Percentiles rank a stretch among this genome's conserved stretches.
Evolutionary conservation across 1,140 invertebrate genomes (phyloP).

Genomic region (Brachionus plicatilis): DNA sequence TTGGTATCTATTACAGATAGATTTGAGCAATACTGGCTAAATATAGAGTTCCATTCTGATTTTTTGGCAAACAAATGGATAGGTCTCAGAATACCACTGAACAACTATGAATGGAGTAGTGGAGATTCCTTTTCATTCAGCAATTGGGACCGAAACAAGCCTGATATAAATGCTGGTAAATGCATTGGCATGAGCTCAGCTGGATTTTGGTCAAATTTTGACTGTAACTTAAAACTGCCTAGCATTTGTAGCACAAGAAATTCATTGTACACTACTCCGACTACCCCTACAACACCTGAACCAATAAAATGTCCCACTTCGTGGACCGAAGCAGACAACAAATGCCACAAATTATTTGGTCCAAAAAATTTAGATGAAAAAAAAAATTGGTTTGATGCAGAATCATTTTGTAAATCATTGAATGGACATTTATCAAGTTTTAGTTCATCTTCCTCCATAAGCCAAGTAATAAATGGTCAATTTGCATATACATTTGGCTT

Average conservation of each 20-base stretch:
- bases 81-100: neutral
- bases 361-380: neutral
- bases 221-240: neutral
- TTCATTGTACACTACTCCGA: slow-evolving; percentile 22
- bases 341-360: slow-evolving; percentile 30
- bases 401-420: slow-evolving; percentile 16
- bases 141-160: slow-evolving; percentile 17
- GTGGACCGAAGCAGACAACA: slow-evolving; percentile 27
- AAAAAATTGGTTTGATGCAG: slow-evolving; percentile 32
- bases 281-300: neutral
- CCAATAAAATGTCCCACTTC: neutral
- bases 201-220: slow-evolving; percentile 34
- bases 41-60: neutral
- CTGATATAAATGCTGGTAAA: neutral
- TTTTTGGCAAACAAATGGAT: slow-evolving; percentile 25
- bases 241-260: slow-evolving; percentile 5
- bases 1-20: slow-evolving; percentile 29
- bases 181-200: slow-evolving; percentile 26
- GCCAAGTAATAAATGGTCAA: slow-evolving; percentile 7
- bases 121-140: neutral
- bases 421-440: slow-evolving; percentile 28
- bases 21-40: slow-evolving; percentile 33
- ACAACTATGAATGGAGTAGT: neutral
- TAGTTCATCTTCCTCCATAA: neutral
- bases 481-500: neutral